Conservation (phyloP, 2,113 vertebrate species). For the Siniperca knerii region DNA sequence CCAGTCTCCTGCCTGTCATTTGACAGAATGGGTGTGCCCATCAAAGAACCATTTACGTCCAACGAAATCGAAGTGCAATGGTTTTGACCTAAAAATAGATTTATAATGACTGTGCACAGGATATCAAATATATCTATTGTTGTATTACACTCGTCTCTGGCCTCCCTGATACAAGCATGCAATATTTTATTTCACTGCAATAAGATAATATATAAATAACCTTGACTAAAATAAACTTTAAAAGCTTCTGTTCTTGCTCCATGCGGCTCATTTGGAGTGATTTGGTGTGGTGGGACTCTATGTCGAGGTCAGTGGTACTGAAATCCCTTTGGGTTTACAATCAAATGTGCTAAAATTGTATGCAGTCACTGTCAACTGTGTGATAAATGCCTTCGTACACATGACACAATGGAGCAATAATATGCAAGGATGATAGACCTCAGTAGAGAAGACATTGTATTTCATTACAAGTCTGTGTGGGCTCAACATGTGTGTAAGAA, state of each 20-base stretch:
- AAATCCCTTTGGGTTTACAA: neutral
- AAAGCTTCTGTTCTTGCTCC: neutral
- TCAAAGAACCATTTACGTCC: constrained; percentile 21
- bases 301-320: constrained; percentile 22
- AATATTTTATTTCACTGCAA: constrained; percentile 27
- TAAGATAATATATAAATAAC: constrained; percentile 23
- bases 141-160: neutral
- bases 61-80: constrained; percentile 6
- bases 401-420: constrained; percentile 20
- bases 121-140: constrained; percentile 42
- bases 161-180: constrained; percentile 1
- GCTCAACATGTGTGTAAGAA: constrained; percentile 1
- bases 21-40: constrained; percentile 33
- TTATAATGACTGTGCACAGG: neutral
- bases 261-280: neutral
- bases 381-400: constrained; percentile 36
- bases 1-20: constrained; percentile 17
- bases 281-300: neutral
- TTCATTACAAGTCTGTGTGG: constrained; percentile 4
- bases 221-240: constrained; percentile 12
- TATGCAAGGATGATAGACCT: neutral
- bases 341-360: neutral
- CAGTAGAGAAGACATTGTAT: neutral
- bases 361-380: neutral
- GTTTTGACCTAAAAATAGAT: constrained; percentile 52